Evolutionary conservation across 2,113 vertebrate species (phyloP).

Genomic region (Chloropsis cyanopogon): DNA sequence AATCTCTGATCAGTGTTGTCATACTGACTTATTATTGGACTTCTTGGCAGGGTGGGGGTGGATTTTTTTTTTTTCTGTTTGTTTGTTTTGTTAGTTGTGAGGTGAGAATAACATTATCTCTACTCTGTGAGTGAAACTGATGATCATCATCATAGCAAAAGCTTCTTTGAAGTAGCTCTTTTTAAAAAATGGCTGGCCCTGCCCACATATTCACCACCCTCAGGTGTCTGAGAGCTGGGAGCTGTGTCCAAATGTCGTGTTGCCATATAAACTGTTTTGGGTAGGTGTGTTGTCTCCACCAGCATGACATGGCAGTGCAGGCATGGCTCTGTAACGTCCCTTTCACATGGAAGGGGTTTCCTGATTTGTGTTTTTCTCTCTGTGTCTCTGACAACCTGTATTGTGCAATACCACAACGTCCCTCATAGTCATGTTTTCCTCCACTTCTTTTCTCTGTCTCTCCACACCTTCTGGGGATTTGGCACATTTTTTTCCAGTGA

Average conservation of each 20-base stretch:
- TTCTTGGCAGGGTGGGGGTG: background rate
- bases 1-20: background rate
- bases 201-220: background rate
- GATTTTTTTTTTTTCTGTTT: background rate
- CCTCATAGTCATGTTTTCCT: background rate
- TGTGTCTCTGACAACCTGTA: background rate
- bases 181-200: background rate
- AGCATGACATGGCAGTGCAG: background rate
- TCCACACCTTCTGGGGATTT: background rate
- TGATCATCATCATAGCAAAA: background rate
- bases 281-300: background rate
- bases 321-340: background rate
- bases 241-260: background rate
- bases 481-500: background rate
- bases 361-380: background rate
- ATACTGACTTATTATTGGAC: background rate
- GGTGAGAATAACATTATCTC: background rate
- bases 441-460: background rate
- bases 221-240: background rate
- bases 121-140: background rate
- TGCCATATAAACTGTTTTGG: background rate
- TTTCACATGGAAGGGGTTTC: background rate
- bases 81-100: background rate
- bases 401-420: background rate
- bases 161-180: background rate